Conservation (phyloP, 2,888 invertebrate genomes). For the Drosophila recens region DNA sequence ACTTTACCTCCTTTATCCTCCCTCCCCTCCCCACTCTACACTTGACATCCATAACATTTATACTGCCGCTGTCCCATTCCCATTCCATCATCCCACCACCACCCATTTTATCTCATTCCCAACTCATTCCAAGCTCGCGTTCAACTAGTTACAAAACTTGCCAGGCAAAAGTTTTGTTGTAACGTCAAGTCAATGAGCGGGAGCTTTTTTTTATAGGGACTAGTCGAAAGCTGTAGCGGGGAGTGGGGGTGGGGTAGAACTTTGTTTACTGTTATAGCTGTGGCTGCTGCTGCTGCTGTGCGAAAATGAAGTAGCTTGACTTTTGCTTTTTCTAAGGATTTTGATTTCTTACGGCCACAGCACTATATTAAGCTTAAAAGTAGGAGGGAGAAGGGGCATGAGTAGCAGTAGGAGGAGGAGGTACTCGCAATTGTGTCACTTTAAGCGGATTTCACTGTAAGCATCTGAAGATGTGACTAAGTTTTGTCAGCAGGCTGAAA, state of each 20-base stretch:
- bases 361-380: conserved; percentile 55
- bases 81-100: conserved; percentile 1
- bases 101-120: conserved; percentile 9
- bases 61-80: conserved; percentile 20
- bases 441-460: conserved; percentile 60
- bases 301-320: conserved; percentile 72
- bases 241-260: conserved; percentile 25
- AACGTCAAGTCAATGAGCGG: conserved; percentile 71
- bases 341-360: conserved; percentile 46
- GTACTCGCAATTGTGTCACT: conserved; percentile 49
- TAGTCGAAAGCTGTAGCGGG: neutral
- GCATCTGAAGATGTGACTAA: conserved; percentile 46
- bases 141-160: conserved; percentile 61
- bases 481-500: conserved; percentile 12
- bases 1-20: neutral
- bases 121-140: conserved; percentile 16
- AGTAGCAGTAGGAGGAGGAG: neutral
- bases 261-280: conserved; percentile 58
- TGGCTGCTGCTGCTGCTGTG: conserved; percentile 26
- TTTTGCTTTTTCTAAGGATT: conserved; percentile 56
- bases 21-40: too few relatives aligned
- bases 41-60: conserved; percentile 48
- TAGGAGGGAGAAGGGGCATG: neutral
- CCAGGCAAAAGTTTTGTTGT: conserved; percentile 59
- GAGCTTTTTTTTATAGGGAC: conserved; percentile 36